These are phyloP conservation scores for Hylomyscus alleni DNA, from an alignment of 2,797 vertebrate species.

Conservation along the genomic window DNA sequence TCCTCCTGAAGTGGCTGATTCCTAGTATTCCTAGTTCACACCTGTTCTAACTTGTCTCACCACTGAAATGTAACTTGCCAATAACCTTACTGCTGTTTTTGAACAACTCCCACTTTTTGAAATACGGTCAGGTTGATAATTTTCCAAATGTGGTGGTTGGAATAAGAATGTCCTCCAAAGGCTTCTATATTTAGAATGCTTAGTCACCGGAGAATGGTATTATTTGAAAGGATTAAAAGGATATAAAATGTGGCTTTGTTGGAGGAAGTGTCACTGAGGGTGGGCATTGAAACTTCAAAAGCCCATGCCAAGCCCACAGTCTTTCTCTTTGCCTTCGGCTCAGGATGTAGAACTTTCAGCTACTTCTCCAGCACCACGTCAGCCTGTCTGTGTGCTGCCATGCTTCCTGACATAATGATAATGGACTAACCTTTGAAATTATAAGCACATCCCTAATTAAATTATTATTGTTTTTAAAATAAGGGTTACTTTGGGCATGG, in stretches of 20 bases:
- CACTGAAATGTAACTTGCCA: not conserved
- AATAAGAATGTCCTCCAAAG: not conserved
- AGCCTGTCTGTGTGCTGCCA: not conserved
- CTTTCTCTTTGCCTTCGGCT: not conserved
- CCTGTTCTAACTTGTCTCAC: not conserved
- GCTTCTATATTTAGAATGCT: not conserved
- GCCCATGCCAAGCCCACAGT: not conserved
- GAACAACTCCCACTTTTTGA: not conserved
- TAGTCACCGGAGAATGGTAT: not conserved
- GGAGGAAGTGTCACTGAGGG: no score
- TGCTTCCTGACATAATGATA: not conserved
- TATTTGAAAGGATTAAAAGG: not conserved
- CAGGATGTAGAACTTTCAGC: not conserved
- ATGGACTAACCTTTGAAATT: not conserved
- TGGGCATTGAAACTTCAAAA: not conserved
- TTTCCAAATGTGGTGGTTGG: not conserved
- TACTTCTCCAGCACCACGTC: not conserved
- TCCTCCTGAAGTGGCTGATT: not conserved
- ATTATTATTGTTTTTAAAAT: not conserved
- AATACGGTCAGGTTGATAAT: not conserved
- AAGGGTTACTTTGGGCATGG: not conserved
- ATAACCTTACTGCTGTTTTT: not conserved
- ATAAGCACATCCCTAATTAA: not conserved
- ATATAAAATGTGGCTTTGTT: not conserved
- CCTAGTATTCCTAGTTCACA: not conserved